Percentiles rank a stretch among this genome's conserved stretches.
phyloP scores from a whole-genome alignment of 1,140 invertebrate species.

The Dreissena polymorpha region DNA sequence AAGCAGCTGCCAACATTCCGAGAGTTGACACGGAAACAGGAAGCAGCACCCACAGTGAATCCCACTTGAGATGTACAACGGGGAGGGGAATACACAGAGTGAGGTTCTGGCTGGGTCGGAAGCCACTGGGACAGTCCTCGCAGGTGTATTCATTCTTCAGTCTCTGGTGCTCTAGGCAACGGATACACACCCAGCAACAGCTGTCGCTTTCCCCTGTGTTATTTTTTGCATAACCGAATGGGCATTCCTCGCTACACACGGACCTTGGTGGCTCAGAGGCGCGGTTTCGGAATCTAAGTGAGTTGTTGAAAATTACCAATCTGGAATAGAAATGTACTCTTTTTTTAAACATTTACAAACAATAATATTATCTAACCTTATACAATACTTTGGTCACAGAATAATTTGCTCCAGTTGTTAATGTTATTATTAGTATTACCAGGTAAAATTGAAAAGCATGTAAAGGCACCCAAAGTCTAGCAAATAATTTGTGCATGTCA shows the following conservation, averaged over 20 bases:
- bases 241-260: constrained; percentile 85
- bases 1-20: constrained; percentile 78
- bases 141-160: constrained; percentile 83
- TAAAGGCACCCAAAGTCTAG: too few species aligned
- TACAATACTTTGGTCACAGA: too few species aligned
- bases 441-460: too few species aligned
- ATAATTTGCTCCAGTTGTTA: too few species aligned
- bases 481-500: too few species aligned
- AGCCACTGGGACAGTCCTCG: constrained; percentile 82
- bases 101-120: constrained; percentile 76
- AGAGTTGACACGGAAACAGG: constrained; percentile 82
- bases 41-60: constrained; percentile 82
- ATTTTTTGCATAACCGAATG: constrained; percentile 88
- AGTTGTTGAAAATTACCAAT: constrained; percentile 65
- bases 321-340: constrained; percentile 58
- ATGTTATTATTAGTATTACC: too few species aligned
- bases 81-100: constrained; percentile 75
- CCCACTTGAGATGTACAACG: constrained; percentile 83
- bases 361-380: too few species aligned
- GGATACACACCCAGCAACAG: constrained; percentile 87
- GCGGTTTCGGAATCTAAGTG: constrained; percentile 70
- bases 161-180: constrained; percentile 84
- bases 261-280: constrained; percentile 81
- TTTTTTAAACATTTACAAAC: not conserved
- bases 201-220: constrained; percentile 95